Evolutionary conservation across 2,797 vertebrate species (phyloP).

Genomic region (Hippocampus kuda): DNA sequence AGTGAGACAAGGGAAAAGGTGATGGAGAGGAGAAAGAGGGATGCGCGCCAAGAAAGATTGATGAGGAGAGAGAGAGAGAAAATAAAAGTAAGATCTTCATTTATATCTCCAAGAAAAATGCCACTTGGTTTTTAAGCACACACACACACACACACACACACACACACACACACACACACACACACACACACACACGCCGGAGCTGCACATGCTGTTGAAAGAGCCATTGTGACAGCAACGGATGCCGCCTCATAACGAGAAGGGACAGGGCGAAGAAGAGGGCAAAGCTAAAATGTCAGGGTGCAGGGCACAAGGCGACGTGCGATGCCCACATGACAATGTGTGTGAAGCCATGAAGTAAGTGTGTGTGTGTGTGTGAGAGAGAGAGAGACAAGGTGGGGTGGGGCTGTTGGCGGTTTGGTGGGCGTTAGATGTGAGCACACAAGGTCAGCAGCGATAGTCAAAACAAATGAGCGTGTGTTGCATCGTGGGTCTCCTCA

Average conservation of each 20-base stretch:
- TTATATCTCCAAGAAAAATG: slow-evolving; percentile 48
- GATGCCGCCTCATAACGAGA: slow-evolving; percentile 35
- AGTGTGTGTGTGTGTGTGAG: background rate
- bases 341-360: slow-evolving; percentile 11
- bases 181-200: background rate
- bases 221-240: slow-evolving; percentile 34
- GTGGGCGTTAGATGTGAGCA: slow-evolving; percentile 25
- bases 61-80: slow-evolving; percentile 26
- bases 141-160: slow-evolving; percentile 5
- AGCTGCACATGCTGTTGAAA: slow-evolving; percentile 12
- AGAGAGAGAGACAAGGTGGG: background rate
- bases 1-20: slow-evolving; percentile 24
- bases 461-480: slow-evolving; percentile 12
- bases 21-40: slow-evolving; percentile 28
- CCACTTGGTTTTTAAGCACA: slow-evolving; percentile 46
- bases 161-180: background rate
- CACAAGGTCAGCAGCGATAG: slow-evolving; percentile 40
- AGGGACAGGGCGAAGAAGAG: slow-evolving; percentile 37
- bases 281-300: slow-evolving; percentile 53
- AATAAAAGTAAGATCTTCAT: slow-evolving; percentile 53
- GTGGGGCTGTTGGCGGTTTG: background rate
- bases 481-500: slow-evolving; percentile 30
- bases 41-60: slow-evolving; percentile 21
- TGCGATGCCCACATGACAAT: slow-evolving; percentile 21
- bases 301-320: slow-evolving; percentile 12